These are phyloP conservation scores for Malaclemys terrapin DNA, from an alignment of 2,113 vertebrate genomes.

Conservation along the genomic window DNA sequence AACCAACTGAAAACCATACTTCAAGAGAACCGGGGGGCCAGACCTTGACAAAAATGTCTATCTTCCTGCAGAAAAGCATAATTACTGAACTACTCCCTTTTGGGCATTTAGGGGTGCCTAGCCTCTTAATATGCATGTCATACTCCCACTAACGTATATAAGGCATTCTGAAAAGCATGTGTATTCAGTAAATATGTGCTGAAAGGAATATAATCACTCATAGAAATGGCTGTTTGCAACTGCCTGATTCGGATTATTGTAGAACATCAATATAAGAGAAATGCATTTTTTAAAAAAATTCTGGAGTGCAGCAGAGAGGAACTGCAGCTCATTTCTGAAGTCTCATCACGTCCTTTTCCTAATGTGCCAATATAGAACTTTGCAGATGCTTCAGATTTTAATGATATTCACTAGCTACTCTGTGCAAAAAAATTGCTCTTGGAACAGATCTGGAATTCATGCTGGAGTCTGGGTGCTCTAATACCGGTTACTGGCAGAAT, in stretches of 20 bases:
- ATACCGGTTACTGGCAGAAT: neutral
- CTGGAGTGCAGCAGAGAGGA: neutral
- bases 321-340: constrained; percentile 13
- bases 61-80: neutral
- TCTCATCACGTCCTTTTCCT: neutral
- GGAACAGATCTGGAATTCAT: neutral
- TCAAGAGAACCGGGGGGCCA: neutral
- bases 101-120: neutral
- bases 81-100: constrained; percentile 30
- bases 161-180: neutral
- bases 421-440: neutral
- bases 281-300: neutral
- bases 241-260: neutral
- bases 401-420: neutral
- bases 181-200: constrained; percentile 3
- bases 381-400: constrained; percentile 14
- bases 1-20: neutral
- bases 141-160: constrained; percentile 26
- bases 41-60: neutral
- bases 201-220: constrained; percentile 2
- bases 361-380: neutral
- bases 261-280: neutral
- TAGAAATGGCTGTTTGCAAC: constrained; percentile 23
- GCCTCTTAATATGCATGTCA: neutral
- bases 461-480: neutral